Base-by-base conservation (phyloP, 2,888 invertebrate genomes). In the Mesorhabditis sp. region DNA sequence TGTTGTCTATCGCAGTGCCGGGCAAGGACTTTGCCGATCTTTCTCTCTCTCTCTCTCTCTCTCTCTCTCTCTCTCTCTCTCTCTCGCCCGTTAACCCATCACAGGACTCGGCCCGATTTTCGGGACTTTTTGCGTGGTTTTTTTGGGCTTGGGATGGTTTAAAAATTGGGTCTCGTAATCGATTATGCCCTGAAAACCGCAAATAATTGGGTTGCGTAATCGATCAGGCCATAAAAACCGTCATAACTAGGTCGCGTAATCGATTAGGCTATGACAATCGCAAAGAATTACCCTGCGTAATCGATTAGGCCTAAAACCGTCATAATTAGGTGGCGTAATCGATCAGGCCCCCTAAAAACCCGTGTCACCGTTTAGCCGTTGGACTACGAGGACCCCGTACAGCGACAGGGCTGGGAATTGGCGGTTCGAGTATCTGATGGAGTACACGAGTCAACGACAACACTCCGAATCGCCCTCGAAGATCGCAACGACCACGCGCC, bases 401-500 rank as follows among this genome's bases (percentile, higher is more conserved):
- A 95, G 88, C 92, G 94, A 88, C 93, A 77, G 73, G 95, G 95
- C 71, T 95, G 95, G 89, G 90, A 93, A 79, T 93, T 95, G 89
- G 91, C 93, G 80, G 94, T 95, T 62, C 86, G 86, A 71, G 87
- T 87, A 63, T 86, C 82, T 68, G 97, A 98, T 87, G 95, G 95
- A 87, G 93, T 95, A 86, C 95, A 95, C 88, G 93, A 95, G 76
- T 95, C 95, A 73, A 93, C 93, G 87, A 94, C 95, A 2, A 94
- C 93, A 92, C 94, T 95, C 70, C 92, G 92, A 74, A 93, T 95
- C 45, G 92, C 92, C 85, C 89, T 98, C 72, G 90, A 93, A 73
- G 97, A 97, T 87, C 93, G 95, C 63, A 97, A 97, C 89, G 96
- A 97, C 89, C 96, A 96, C 89, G 93, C 93, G 87, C 79, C 77